Evolutionary conservation across 1,140 invertebrate species (phyloP).

Genomic region (Saccostrea echinata): DNA sequence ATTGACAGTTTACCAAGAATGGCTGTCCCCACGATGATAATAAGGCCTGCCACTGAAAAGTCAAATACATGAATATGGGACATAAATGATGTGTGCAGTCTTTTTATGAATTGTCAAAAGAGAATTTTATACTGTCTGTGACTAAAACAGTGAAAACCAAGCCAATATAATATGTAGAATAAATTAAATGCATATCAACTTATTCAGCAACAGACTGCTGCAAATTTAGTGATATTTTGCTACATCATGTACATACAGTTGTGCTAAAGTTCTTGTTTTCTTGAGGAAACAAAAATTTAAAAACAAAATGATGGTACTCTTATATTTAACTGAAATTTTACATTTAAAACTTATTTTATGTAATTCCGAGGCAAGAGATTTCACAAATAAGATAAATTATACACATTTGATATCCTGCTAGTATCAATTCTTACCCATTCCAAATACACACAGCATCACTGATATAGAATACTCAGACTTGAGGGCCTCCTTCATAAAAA

Average conservation of each 20-base stretch:
- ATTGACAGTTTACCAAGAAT: slow-evolving; percentile 72
- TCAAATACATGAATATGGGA: background rate
- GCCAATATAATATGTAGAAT: too few relatives aligned
- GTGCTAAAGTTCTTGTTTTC: too few relatives aligned
- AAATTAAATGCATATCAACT: too few relatives aligned
- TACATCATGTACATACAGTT: too few relatives aligned
- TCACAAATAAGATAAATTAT: background rate
- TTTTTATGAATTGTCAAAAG: too few relatives aligned
- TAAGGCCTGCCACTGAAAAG: slow-evolving; percentile 71
- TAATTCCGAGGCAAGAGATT: background rate
- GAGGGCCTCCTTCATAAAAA: slow-evolving; percentile 68
- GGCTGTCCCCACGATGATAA: slow-evolving; percentile 68
- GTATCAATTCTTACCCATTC: slow-evolving; percentile 66
- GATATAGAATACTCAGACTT: slow-evolving; percentile 66
- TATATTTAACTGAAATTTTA: too few relatives aligned
- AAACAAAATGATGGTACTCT: too few relatives aligned
- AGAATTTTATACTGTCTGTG: too few relatives aligned
- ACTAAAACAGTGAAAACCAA: too few relatives aligned
- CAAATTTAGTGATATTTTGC: background rate
- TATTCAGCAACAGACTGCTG: too few relatives aligned
- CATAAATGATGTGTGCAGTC: too few relatives aligned
- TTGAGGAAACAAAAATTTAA: too few relatives aligned
- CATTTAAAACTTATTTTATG: background rate
- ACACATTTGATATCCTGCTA: background rate
- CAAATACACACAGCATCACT: slow-evolving; percentile 74